Evolutionary conservation across 1,140 invertebrate species (phyloP), one percentile per base, ranked within the genome.

Genomic region (Apocrypta bakeri): DNA sequence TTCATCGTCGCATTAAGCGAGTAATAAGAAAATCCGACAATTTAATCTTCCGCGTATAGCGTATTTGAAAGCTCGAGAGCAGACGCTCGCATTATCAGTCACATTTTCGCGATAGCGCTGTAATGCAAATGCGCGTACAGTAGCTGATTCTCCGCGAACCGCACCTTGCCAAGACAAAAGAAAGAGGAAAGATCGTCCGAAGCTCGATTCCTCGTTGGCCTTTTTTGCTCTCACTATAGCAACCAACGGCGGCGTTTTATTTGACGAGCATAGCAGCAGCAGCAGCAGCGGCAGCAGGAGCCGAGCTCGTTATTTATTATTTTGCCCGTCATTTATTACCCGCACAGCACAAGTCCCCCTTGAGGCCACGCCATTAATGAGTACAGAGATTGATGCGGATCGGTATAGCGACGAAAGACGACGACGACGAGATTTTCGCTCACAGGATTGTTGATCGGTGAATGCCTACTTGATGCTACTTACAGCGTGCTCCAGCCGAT

Each of bases 361-460:
- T 27, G n/a, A 14, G 21, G 37, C 31, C 64, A 61, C 56, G 71
- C 63, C 74, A 75, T 81, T 75, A 81, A 82, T 68, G 73, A 74
- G 66, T 64, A 79, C 68, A 79, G 71, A 79, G 82, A 83, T 83
- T 83, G 81, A 83, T 83, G 81, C 76, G 68, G 68, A 83, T 83
- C 69, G 69, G 31, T 74, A 68, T 64, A 74, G 31, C 27, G 68
- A 69, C 31, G 42, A 33, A 33, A 66, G 25, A 27, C 31, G 56
- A 3, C 37, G n/a, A 66, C 31, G 33, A 66, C 63, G 63, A 56
- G 37, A 74, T 75, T 73, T 80, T 73, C 17, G 42, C 66, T 2
- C 63, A 21, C 48, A 48, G 40, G 37, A 61, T 78, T 64, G 74
- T 66, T 68, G 75, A 83, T 83, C 76, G 82, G 68, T 24, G 56